These are phyloP conservation scores for Chelonus insularis DNA, from an alignment of 1,140 invertebrate species.

Conservation along the genomic window DNA sequence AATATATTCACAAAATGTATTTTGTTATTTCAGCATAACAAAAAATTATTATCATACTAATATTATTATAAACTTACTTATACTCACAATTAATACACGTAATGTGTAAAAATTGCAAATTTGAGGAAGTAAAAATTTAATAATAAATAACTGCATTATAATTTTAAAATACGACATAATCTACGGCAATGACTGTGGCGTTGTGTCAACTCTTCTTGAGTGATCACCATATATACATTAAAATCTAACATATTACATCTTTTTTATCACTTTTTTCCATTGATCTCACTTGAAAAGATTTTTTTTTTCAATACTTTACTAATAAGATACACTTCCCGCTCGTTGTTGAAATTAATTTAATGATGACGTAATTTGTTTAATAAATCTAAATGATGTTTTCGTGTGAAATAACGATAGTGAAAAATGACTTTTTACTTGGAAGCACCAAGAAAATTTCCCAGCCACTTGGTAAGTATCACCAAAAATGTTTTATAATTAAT, in stretches of 20 bases:
- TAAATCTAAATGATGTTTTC: too few relatives aligned
- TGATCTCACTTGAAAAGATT: too few relatives aligned
- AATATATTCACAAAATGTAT: constrained; percentile 24
- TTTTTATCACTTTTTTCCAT: not conserved
- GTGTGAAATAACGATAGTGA: too few relatives aligned
- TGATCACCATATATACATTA: constrained; percentile 17
- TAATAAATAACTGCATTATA: constrained; percentile 26
- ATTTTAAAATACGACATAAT: constrained; percentile 9
- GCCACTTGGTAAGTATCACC: constrained; percentile 19
- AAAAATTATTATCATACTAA: too few relatives aligned
- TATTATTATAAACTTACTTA: constrained; percentile 13
- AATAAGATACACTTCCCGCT: not conserved
- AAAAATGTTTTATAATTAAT: not conserved
- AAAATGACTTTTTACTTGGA: not conserved
- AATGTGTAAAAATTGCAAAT: too few relatives aligned
- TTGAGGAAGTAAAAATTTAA: constrained; percentile 4
- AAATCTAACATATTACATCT: constrained; percentile 30
- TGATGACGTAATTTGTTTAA: too few relatives aligned
- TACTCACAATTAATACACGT: not conserved
- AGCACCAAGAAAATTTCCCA: too few relatives aligned
- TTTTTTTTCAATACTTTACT: not conserved
- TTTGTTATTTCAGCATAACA: too few relatives aligned
- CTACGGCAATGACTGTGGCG: constrained; percentile 31
- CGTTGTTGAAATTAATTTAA: too few relatives aligned
- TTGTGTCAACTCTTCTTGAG: constrained; percentile 21